phyloP scores from a whole-genome alignment of 2,113 vertebrate genomes.

The Isichthys henryi region DNA sequence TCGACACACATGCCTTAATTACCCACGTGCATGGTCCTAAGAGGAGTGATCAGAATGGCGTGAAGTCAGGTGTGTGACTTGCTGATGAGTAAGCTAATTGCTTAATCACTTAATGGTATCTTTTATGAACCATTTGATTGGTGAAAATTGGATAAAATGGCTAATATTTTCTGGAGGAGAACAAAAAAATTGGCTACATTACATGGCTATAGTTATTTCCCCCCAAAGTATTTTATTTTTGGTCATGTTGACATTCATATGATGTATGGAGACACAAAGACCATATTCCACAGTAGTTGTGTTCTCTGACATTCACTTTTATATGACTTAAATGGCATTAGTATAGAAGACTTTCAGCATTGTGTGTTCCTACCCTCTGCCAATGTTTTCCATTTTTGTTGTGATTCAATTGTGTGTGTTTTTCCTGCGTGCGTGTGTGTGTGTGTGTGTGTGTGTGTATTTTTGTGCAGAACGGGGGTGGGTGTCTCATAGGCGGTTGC shows the following conservation, averaged over 20 bases:
- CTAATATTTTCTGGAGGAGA: neutral
- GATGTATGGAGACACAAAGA: neutral
- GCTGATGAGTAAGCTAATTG: neutral
- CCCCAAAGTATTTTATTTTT: neutral
- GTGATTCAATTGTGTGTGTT: conserved; percentile 30
- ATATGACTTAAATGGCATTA: neutral
- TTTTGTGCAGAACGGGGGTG: conserved; percentile 27
- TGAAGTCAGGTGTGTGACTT: neutral
- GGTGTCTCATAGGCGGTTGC: conserved; percentile 46
- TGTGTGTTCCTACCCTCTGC: conserved; percentile 27
- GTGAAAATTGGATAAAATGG: neutral
- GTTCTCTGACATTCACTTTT: neutral
- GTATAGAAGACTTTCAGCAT: neutral
- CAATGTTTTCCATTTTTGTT: conserved; percentile 35
- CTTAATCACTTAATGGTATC: neutral
- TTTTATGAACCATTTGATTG: neutral
- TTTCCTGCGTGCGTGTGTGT: neutral
- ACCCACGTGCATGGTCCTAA: neutral
- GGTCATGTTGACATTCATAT: neutral
- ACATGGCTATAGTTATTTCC: neutral
- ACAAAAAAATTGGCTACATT: neutral
- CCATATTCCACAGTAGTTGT: neutral
- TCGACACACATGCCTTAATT: neutral
- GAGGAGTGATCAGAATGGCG: neutral
- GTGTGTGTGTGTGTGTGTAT: neutral